Percentiles rank a stretch among this genome's conserved stretches.
phyloP scores from a whole-genome alignment of 2,113 vertebrate species.

The Phaethon lepturus region DNA sequence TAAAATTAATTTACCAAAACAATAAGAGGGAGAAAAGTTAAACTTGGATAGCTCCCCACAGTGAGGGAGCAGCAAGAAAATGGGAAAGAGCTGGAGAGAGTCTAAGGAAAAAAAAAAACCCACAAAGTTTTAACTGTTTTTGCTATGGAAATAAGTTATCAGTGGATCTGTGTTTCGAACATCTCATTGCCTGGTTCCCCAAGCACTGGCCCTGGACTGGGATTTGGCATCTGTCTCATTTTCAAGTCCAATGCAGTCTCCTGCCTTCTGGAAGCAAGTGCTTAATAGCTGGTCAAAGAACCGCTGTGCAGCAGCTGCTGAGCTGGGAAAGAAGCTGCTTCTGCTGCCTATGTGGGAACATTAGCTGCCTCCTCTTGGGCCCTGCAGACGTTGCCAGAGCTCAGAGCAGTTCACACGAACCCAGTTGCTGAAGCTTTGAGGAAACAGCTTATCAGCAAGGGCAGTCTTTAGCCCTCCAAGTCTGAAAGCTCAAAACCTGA shows the following conservation, averaged over 20 bases:
- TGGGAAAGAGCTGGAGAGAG: neutral
- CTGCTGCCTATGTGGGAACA: neutral
- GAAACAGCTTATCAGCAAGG: neutral
- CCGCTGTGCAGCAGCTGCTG: neutral
- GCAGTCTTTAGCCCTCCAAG: neutral
- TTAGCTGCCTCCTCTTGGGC: neutral
- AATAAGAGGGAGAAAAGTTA: neutral
- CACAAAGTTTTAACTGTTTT: neutral
- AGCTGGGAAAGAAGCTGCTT: neutral
- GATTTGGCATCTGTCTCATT: conserved; percentile 6
- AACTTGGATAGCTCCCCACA: neutral
- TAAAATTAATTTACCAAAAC: neutral
- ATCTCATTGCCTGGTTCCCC: neutral
- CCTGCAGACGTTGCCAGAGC: neutral
- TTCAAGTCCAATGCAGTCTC: neutral
- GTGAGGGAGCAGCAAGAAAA: neutral
- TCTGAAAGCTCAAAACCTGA: neutral
- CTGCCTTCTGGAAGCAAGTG: neutral
- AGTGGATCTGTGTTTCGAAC: neutral
- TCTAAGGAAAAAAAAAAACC: neutral
- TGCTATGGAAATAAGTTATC: neutral
- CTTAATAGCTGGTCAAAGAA: neutral
- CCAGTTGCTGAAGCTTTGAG: neutral
- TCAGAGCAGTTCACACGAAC: neutral
- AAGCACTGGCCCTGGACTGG: neutral